Base-by-base conservation (phyloP, 1,140 invertebrate species). In the Condylostylus longicornis region DNA sequence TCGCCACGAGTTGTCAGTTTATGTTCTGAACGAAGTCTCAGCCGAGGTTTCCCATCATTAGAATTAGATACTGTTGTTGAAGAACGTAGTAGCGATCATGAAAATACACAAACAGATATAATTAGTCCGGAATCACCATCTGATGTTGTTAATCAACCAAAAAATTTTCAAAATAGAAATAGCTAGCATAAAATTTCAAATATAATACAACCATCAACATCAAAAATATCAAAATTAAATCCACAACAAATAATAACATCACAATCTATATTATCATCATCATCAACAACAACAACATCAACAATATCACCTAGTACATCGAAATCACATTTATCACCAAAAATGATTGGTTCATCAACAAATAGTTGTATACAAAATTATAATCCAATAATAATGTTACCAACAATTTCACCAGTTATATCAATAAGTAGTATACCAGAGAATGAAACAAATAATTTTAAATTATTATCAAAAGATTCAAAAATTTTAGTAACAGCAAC, bases 41-140 rank as follows among this genome's bases (percentile, higher is more conserved):
- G 61, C 41, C 67, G 70, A 44, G 69, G 71, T 13, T 79, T 80
- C 41, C 76, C 79, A 9, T 73, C 76, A 1, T 53, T 81, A 21
- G 80, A 85, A 53, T 62, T 84, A 46, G 81, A 82, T 51, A 85
- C 82, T 0, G 82, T 84, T 9, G 66, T 84, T 12, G 82, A 85
- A 54, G 82, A 84, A 51, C 69, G 77, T 41, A 69, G 69, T 21
- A 71, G 69, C 18, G 80, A 83, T 53, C 74, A 76, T 7, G 79
- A 85, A 53, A 72, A 75, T 53, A 77, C 73, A 12, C 61, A 63
- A 44, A 62, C 61, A 20, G 51, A 56, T 46, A 51, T 56, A 17
- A 39, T 59, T 1, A 55, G 55, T 41, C 40, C 56, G 19, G 54
- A 59, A 35, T 59, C 56, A 14, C 53, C 56, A 27, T 19, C 47